A percentile compares a stretch with the other conserved stretches of the same genome.
These are phyloP conservation scores for Pterois miles DNA, from an alignment of 2,797 vertebrate genomes.

Conservation along the genomic window DNA sequence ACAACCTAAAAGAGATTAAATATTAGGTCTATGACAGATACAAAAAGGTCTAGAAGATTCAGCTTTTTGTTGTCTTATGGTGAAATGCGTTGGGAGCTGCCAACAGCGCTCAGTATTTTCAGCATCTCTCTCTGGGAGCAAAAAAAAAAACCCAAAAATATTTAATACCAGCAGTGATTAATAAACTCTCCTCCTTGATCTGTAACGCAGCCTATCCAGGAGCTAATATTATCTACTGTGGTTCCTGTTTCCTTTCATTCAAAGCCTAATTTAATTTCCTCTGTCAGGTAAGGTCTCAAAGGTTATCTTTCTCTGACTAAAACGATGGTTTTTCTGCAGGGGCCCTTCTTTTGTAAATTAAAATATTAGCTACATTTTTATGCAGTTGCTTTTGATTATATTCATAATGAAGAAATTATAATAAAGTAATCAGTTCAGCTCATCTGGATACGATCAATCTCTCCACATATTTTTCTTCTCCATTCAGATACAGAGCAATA, in stretches of 20 bases:
- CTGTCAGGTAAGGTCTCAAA: neutral
- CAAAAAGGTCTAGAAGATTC: neutral
- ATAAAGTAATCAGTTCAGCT: neutral
- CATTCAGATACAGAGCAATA: slow-evolving; percentile 92
- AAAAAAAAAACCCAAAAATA: neutral
- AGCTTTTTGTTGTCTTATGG: neutral
- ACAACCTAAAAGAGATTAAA: no score
- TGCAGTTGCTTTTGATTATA: neutral
- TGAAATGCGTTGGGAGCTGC: neutral
- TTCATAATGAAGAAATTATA: neutral
- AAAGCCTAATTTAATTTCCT: slow-evolving; percentile 9
- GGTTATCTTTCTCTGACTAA: neutral
- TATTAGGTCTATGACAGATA: no score
- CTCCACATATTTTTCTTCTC: neutral
- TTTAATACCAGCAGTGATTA: neutral
- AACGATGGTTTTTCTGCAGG: neutral
- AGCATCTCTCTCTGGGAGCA: neutral
- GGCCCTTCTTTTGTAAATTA: no score
- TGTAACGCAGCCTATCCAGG: neutral
- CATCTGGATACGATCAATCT: neutral
- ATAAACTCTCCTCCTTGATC: neutral
- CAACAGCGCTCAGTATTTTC: neutral
- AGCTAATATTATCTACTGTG: neutral
- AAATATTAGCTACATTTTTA: neutral
- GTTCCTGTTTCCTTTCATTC: slow-evolving; percentile 8